Evolutionary conservation across 1,140 invertebrate genomes (phyloP), one percentile per base, ranked within the genome.

Genomic region (Bombyx mori): DNA sequence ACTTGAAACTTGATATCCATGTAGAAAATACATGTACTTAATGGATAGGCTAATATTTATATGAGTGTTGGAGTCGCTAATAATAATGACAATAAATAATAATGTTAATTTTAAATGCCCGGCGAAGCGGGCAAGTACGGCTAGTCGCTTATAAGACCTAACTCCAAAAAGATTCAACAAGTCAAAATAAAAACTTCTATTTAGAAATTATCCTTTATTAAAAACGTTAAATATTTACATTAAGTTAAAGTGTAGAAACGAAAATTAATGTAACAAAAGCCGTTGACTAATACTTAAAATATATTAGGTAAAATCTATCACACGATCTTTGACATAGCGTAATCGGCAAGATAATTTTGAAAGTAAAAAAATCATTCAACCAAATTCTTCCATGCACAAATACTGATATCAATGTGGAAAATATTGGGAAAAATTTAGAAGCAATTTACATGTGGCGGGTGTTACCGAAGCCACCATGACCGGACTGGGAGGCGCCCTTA

Each of bases 381-480:
- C 22, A 53, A 45, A 52, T 26, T 44, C 45, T 10, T 35, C 26
- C 26, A 35, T 35, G 26, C 26, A 55, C 62, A 49, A 66, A 66
- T 62, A 66, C 58, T 65, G 57, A 49, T 58, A 48, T 52, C 50
- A 12, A 8, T 56, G 52, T 63, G 22, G 46, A 60, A 59, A 52
- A 43, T 42, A 42, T 43, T 57, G 55, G 42, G 57, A 57, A 58
- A 18, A 50, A 50, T 22, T 26, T 48, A 52, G 52, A 49, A 50
- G 50, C 58, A 62, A 63, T 89, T 92, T 92, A 97, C 96, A 97
- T 97, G 77, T 97, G 95, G 74, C 96, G 91, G n/a, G 95, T 97
- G 82, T 99, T 99, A 68, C 98, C 97, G 79, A 99, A 96, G 56
- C 95, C 92, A 58, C 96, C 95, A 56, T 93, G 92, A 4, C 96